A percentile compares a stretch with the other conserved stretches of the same genome.
Conservation (phyloP, 2,888 invertebrate species). For the Abscondita cerata region DNA sequence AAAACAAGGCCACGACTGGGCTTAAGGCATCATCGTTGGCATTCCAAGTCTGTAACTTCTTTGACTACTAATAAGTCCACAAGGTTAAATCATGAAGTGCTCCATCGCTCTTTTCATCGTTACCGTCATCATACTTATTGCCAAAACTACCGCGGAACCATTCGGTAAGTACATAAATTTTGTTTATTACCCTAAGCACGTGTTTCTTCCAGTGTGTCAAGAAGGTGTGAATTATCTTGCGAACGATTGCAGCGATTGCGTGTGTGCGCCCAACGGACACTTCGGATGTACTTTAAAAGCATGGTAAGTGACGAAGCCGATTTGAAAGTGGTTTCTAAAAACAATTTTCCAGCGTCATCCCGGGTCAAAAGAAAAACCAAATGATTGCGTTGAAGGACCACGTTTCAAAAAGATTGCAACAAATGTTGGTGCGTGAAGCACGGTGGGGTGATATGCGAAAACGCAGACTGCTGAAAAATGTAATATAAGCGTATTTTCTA, state of each 20-base stretch:
- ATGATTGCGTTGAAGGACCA: background rate
- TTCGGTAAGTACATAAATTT: background rate
- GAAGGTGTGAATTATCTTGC: slow-evolving; percentile 14
- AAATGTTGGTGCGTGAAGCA: slow-evolving; percentile 6
- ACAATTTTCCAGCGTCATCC: slow-evolving; percentile 1
- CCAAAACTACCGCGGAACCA: background rate
- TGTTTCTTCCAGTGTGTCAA: slow-evolving; percentile 7
- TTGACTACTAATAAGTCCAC: no score
- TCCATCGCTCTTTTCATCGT: no score
- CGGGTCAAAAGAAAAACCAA: background rate
- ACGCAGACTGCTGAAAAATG: slow-evolving; percentile 3
- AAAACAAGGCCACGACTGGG: no score
- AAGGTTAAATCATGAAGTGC: no score
- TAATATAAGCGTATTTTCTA: no score
- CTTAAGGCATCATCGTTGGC: no score
- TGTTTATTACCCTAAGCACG: no score
- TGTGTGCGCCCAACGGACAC: slow-evolving; percentile 9
- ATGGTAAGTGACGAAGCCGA: slow-evolving; percentile 2
- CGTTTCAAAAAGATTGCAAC: slow-evolving; percentile 2
- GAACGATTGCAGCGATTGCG: slow-evolving; percentile 15
- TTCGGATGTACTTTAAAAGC: slow-evolving; percentile 14
- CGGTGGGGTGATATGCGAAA: slow-evolving; percentile 7
- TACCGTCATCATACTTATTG: no score
- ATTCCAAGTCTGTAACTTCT: no score
- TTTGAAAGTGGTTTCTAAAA: background rate